Conservation (phyloP, 2,113 vertebrate genomes). For the Dryoscopus gambensis region DNA sequence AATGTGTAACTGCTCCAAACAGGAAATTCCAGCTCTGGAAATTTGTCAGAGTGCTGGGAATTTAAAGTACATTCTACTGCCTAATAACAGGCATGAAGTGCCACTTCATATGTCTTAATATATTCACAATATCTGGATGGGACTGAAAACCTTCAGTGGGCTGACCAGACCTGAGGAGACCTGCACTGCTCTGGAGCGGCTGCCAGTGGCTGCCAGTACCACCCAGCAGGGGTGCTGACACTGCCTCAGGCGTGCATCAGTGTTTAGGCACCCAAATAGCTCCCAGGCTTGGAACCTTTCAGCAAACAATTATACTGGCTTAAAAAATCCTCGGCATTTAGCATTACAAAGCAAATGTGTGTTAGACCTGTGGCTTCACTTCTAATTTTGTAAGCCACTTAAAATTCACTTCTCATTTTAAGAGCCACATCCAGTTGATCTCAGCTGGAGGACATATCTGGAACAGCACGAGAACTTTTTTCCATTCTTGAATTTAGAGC, state of each 20-base stretch:
- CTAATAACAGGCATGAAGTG: neutral
- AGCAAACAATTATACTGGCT: neutral
- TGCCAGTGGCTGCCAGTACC: neutral
- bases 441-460: neutral
- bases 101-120: neutral
- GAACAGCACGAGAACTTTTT: neutral
- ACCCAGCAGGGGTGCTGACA: neutral
- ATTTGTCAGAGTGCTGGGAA: neutral
- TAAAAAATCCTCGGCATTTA: neutral
- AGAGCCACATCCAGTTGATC: neutral
- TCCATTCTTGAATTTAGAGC: neutral
- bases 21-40: neutral
- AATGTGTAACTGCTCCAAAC: neutral
- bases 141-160: neutral
- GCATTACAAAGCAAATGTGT: accelerated
- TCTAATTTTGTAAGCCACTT: neutral
- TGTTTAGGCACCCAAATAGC: neutral
- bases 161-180: neutral
- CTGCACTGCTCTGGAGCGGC: neutral
- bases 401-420: neutral
- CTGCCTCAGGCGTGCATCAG: neutral
- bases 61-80: neutral
- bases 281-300: neutral
- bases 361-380: neutral
- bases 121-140: neutral